These are phyloP conservation scores for Enteromius afrohamiltoni DNA, from an alignment of 2,797 vertebrate species.

Conservation along the genomic window DNA sequence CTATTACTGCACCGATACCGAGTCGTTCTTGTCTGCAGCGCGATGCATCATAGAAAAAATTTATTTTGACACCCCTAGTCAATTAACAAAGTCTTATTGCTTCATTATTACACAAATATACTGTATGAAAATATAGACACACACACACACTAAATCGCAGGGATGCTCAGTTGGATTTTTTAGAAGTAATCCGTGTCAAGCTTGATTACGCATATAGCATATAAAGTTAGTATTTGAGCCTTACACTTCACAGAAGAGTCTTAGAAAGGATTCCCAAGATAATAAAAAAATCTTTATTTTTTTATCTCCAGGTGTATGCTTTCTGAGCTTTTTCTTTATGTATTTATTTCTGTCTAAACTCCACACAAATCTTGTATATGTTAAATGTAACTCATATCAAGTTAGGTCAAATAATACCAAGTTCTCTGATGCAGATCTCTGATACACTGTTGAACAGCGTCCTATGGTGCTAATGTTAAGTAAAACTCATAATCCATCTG, in stretches of 20 bases:
- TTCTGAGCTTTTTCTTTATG: neutral
- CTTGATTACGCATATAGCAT: neutral
- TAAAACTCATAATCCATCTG: conserved; percentile 39
- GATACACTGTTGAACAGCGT: conserved; percentile 12
- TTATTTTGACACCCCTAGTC: too few relatives aligned
- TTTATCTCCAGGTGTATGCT: neutral
- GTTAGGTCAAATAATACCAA: conserved; percentile 1
- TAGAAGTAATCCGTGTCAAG: neutral
- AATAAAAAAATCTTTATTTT: neutral
- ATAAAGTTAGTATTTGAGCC: neutral
- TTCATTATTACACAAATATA: neutral
- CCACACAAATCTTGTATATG: neutral
- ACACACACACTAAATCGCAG: neutral
- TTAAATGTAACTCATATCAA: neutral
- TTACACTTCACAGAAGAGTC: neutral
- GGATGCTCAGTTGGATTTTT: neutral
- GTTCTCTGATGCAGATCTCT: conserved; percentile 5
- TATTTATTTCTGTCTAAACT: neutral
- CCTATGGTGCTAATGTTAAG: conserved; percentile 30
- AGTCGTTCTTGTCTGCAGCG: too few relatives aligned
- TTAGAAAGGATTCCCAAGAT: neutral
- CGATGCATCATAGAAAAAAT: too few relatives aligned
- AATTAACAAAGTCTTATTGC: too few relatives aligned
- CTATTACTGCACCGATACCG: too few relatives aligned
- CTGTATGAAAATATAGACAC: neutral